Percentiles rank a stretch among this genome's conserved stretches.
These are phyloP conservation scores for Oryzias woworae DNA, from an alignment of 2,113 vertebrate species.

Conservation along the genomic window DNA sequence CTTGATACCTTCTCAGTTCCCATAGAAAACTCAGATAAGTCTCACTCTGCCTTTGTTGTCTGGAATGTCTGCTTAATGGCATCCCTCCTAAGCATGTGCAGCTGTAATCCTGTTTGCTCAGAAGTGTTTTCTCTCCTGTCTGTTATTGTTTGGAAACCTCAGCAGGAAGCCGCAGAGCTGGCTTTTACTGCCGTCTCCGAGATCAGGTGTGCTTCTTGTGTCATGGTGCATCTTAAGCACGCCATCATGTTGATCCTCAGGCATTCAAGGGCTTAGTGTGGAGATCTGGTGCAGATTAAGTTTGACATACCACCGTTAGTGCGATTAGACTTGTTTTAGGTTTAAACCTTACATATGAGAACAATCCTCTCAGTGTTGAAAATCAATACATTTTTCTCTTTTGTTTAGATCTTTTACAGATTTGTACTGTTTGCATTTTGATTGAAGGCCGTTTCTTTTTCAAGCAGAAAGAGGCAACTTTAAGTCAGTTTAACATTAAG, in stretches of 20 bases:
- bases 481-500: neutral
- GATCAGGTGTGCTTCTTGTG: constrained; percentile 59
- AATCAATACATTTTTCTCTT: no score
- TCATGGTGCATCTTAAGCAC: constrained; percentile 48
- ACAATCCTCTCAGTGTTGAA: no score
- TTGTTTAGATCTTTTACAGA: no score
- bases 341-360: no score
- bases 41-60: constrained; percentile 46
- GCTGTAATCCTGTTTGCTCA: constrained; percentile 46
- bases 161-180: constrained; percentile 28
- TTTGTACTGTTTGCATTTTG: no score
- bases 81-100: constrained; percentile 28
- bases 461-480: neutral
- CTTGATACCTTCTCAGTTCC: constrained; percentile 36
- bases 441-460: no score
- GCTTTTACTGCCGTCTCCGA: constrained; percentile 26
- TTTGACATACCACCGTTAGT: constrained; percentile 16
- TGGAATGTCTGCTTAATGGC: constrained; percentile 44
- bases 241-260: constrained; percentile 52
- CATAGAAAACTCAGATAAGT: constrained; percentile 41
- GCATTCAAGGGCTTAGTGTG: constrained; percentile 48
- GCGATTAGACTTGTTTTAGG: constrained; percentile 28
- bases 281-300: constrained; percentile 59
- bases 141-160: constrained; percentile 43
- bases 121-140: constrained; percentile 33